Evolutionary conservation across 2,113 vertebrate genomes (phyloP), one percentile per base, ranked within the genome.

Genomic region (Mormoops blainvillei): DNA sequence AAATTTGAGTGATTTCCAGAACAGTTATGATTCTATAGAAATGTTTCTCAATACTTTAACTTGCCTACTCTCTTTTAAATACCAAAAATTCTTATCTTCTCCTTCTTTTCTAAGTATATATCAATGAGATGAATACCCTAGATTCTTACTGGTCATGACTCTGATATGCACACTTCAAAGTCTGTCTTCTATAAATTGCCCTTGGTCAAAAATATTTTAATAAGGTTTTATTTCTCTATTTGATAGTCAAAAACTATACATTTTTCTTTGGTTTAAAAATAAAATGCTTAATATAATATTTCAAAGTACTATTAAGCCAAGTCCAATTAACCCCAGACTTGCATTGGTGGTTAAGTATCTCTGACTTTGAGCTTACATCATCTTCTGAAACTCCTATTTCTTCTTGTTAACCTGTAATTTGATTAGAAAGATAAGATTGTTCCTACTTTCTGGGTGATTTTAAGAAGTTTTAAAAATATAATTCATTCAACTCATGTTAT

Each of bases 401-500:
- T 76, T 90, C 41, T 73, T 77, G 19, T 41, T n/a, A 58, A 38
- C 19, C 28, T 89, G 19, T 28, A 7, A 76, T 81, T 82, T 77
- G 22, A 67, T 26, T 43, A 38, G 19, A 61, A 86, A 56, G 19
- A 61, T 16, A 8, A 82, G 3, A 31, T 5, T 6, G 4, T 50
- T 48, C 10, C 38, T 41, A 45, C 28, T 31, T 81, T 22, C 28
- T 5, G 15, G 33, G 38, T 70, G 16, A 81, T 71, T 91, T 63
- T 65, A 89, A 92, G 61, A 89, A 31, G 36, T 80, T 68, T 84
- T 50, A 70, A 56, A 87, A 68, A 50, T 63, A 50, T 33, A 38
- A 14, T 19, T 2, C 13, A 38, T 43, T 73, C 19, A n/a, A 43
- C n/a, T 31, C 43, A 71, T 22, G 26, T 22, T 74, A 41, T 45